phyloP scores from a whole-genome alignment of 2,113 vertebrate genomes.

The Rhipidura dahli region DNA sequence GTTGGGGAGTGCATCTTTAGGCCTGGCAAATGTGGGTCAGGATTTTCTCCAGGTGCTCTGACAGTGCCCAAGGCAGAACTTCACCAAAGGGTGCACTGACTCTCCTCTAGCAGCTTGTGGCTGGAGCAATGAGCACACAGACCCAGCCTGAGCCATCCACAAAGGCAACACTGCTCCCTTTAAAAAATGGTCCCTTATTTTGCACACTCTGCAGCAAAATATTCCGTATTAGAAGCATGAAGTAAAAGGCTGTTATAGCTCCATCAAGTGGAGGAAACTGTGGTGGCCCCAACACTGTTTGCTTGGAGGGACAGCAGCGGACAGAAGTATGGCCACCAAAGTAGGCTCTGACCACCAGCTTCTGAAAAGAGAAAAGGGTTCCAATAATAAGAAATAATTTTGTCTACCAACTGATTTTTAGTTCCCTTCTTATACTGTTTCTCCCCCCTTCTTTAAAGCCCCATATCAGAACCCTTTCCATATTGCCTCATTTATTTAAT shows the following conservation, averaged over 20 bases:
- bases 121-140: neutral
- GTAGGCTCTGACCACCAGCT: neutral
- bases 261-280: neutral
- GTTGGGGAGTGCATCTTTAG: neutral
- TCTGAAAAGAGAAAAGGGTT: neutral
- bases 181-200: neutral
- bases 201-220: neutral
- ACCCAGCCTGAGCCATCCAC: neutral
- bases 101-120: neutral
- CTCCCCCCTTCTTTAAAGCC: neutral
- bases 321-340: neutral
- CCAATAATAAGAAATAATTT: neutral
- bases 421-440: neutral
- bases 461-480: neutral
- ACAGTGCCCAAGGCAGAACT: neutral
- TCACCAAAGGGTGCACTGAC: neutral
- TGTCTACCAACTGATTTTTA: neutral
- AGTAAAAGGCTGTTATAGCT: neutral
- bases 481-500: neutral
- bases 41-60: neutral
- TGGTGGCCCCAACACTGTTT: neutral
- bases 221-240: neutral
- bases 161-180: neutral
- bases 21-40: neutral
- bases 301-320: neutral